Conservation (phyloP, 2,888 invertebrate genomes). For the Drosophila tripunctata region DNA sequence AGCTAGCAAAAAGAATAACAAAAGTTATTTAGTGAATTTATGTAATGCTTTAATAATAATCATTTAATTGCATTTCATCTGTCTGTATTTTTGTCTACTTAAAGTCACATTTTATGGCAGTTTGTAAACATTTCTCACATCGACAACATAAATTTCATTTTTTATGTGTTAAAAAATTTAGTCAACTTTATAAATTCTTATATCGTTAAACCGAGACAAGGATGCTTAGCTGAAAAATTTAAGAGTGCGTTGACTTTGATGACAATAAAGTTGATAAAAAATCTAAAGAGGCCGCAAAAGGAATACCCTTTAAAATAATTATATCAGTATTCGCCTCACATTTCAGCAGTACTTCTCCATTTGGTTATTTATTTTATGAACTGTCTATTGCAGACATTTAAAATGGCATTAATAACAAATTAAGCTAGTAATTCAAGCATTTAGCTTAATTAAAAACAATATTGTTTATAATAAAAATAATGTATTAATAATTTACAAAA, state of each 20-base stretch:
- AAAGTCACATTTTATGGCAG: slow-evolving; percentile 29
- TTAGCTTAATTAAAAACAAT: background rate
- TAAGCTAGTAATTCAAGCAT: background rate
- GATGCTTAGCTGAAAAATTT: slow-evolving; percentile 6
- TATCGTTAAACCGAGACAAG: slow-evolving; percentile 6
- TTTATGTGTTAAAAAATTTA: slow-evolving; percentile 12
- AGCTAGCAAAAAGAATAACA: slow-evolving; percentile 3
- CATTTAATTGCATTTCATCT: slow-evolving; percentile 38
- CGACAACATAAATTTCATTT: slow-evolving; percentile 24
- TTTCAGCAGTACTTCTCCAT: background rate
- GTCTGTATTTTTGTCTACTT: slow-evolving; percentile 3
- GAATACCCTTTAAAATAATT: background rate
- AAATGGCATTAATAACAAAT: slow-evolving; percentile 3
- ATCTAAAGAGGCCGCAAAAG: background rate
- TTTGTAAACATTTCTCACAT: slow-evolving; percentile 20
- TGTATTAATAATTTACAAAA: background rate
- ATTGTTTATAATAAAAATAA: slow-evolving; percentile 22
- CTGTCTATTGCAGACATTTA: background rate
- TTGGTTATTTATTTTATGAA: background rate
- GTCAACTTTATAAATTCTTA: slow-evolving; percentile 9
- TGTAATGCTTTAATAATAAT: slow-evolving; percentile 21
- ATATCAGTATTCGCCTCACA: background rate
- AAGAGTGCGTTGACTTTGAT: slow-evolving; percentile 18
- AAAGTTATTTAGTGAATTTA: slow-evolving; percentile 51
- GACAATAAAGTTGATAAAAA: background rate